Evolutionary conservation across 2,888 invertebrate genomes (phyloP), one percentile per base, ranked within the genome.

Genomic region (Helobdella robusta): DNA sequence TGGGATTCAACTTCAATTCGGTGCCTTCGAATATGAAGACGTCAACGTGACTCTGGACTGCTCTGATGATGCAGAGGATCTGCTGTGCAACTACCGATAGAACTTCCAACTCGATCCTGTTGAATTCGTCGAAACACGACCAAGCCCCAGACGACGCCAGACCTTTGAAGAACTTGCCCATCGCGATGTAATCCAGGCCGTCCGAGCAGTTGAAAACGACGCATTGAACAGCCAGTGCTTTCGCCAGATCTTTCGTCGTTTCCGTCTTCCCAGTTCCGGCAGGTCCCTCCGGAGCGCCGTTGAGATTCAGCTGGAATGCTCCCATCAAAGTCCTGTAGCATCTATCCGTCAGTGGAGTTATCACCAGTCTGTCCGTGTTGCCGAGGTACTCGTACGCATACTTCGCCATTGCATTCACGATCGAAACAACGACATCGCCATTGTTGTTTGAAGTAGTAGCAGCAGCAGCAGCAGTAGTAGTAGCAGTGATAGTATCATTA

Each of bases 191-290:
- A 77, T 94, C 93, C 67, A 94, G 81, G 18, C 92, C 92, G 78
- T 93, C 92, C 0, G 93, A 93, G 75, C 94, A 94, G 81, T 94
- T 94, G 79, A 94, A 94, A 0, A 94, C 92, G 1, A 94, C 91
- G 79, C 93, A 94, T 78, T 91, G 91, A 1, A 92, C 89, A 0
- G 91, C 93, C 59, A 93, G 76, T 0, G 91, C 91, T 80, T 91
- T 90, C 4, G 91, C 91, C 70, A 93, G 82, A 81, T 93, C 92
- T 81, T 93, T 93, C 0, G 89, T 89, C 34, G 80, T 80, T 68
- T 80, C 80, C 56, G 80, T 80, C 69, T 81, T 81, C 8, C 81
- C 81, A 2, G 81, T 81, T 8, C 81, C 81, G 20, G 81, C 81
- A 2, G 81, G 81, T 25, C 81, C 81, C 70, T 81, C 20, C 5